Base-by-base conservation (phyloP, 2,797 vertebrate genomes). In the Threskiornis aethiopicus region DNA sequence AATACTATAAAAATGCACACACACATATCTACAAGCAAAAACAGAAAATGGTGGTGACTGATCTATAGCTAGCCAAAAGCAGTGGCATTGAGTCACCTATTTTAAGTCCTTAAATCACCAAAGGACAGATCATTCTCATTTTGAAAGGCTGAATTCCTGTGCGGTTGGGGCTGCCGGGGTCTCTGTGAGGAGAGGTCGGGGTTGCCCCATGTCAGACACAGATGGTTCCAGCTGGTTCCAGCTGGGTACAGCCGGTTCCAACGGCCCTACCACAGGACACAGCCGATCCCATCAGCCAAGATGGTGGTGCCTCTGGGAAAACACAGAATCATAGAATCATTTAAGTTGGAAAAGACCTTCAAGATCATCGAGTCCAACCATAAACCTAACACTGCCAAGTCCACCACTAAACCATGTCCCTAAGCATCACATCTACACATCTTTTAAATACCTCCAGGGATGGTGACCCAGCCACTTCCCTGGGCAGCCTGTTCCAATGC, bases 1-100 rank as follows among this genome's bases (percentile, higher is more conserved):
- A 51, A 46, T 62, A 59, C 13, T 64, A 28, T 14, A 33, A 81
- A 62, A 76, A 78, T 35, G 25, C 29, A 52, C 11, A 29, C 39
- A 31, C 16, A 31, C 11, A 12, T 52, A n/a, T 67, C 16, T 59
- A 35, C 17, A 49, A 87, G 24, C 3, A 77, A 55, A 70, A 85
- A 42, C 19, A 47, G 6, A 64, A 86, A 59, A 64, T 8, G 20
- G 2, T 44, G 15, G 20, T 35, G 33, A 12, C 14, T 47, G 19
- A 75, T 35, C 20, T 54, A 8, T 9, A 7, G 5, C 13, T 47
- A 87, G 16, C 22, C 29, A 75, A 78, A 91, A 84, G 5, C 37
- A 51, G 31, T n/a, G 25, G 11, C 0, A 0, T 42, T 1, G 7
- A 58, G 15, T 58, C 7, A 31, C 62, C 25, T 65, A 2, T 58